A percentile compares a stretch with the other conserved stretches of the same genome.
These are phyloP conservation scores for Trochalopteron elliotii DNA, from an alignment of 2,113 vertebrate species.

Conservation along the genomic window DNA sequence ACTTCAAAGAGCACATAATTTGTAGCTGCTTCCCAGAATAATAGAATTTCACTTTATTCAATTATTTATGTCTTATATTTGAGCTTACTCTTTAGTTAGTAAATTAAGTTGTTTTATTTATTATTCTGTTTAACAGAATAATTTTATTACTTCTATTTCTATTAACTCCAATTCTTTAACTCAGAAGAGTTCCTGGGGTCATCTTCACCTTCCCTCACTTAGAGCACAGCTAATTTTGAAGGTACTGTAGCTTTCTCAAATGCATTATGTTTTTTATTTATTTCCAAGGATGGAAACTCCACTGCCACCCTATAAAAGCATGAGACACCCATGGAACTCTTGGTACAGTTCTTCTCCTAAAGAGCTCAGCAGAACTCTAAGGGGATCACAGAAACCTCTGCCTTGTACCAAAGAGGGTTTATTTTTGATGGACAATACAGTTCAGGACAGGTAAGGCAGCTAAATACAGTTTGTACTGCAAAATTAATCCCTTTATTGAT, in stretches of 20 bases:
- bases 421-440: neutral
- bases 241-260: neutral
- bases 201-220: neutral
- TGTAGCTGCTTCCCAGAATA: neutral
- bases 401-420: neutral
- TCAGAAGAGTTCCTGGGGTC: neutral
- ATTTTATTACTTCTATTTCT: neutral
- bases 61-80: neutral
- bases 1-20: constrained; percentile 13
- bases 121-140: neutral
- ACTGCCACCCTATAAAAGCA: neutral
- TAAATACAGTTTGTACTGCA: neutral
- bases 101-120: neutral
- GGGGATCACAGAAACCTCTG: neutral
- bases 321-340: neutral
- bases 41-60: neutral
- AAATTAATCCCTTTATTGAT: neutral
- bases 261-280: neutral
- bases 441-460: neutral
- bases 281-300: neutral
- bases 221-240: neutral
- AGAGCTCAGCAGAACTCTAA: neutral
- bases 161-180: neutral
- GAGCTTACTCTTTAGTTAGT: neutral
- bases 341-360: neutral